These are phyloP conservation scores for Eupithecia subumbrata DNA, from an alignment of 2,888 invertebrate genomes.

Conservation along the genomic window DNA sequence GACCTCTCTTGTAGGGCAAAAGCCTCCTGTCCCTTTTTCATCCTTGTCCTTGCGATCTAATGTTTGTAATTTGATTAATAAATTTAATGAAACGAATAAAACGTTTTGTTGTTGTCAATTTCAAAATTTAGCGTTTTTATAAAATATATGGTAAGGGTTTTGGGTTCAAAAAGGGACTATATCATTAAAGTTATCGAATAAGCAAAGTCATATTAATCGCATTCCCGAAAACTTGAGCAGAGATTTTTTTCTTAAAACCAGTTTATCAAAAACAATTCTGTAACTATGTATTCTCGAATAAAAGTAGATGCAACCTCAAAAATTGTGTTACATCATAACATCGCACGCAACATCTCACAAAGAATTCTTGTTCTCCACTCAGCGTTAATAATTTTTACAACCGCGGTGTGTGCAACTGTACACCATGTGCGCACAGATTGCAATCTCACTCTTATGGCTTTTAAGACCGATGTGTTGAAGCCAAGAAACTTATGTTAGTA, in stretches of 20 bases:
- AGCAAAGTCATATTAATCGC: too few species aligned
- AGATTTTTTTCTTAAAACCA: too few species aligned
- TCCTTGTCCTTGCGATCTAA: background rate
- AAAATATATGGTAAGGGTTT: background rate
- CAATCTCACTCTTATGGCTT: conserved; percentile 10
- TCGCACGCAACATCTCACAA: background rate
- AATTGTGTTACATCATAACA: conserved; percentile 3
- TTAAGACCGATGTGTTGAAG: background rate
- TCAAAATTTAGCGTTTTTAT: background rate
- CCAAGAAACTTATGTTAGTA: background rate
- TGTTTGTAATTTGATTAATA: background rate
- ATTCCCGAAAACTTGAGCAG: too few species aligned
- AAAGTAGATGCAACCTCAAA: background rate
- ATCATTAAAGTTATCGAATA: background rate
- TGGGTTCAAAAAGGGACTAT: background rate
- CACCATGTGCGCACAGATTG: conserved; percentile 60
- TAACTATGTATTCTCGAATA: background rate
- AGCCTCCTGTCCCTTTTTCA: background rate
- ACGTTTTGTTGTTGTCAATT: background rate
- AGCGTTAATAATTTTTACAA: conserved; percentile 56
- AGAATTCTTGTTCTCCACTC: conserved; percentile 36
- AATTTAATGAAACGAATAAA: background rate
- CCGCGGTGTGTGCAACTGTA: conserved; percentile 61
- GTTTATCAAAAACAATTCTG: background rate
- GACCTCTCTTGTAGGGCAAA: background rate